A percentile compares a stretch with the other conserved stretches of the same genome.
Evolutionary conservation across 2,113 vertebrate genomes (phyloP).

Genomic region (Patagioenas fasciata): DNA sequence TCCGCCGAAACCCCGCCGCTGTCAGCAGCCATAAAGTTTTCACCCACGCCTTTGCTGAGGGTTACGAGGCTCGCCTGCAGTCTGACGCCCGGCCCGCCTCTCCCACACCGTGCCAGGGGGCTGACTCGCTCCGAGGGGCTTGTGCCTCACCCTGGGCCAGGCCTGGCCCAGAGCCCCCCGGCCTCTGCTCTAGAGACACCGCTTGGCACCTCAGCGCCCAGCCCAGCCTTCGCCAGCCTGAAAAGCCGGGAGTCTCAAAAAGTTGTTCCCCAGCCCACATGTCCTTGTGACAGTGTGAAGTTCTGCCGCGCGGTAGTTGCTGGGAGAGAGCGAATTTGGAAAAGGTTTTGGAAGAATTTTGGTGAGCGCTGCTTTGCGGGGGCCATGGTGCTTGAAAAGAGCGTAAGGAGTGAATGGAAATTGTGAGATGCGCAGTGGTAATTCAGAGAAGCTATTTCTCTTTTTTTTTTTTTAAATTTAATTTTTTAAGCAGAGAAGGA

Average conservation of each 20-base stretch:
- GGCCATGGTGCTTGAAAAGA: constrained; percentile 58
- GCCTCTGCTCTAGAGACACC: neutral
- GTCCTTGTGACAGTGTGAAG: constrained; percentile 36
- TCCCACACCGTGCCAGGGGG: neutral
- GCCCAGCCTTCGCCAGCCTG: constrained; percentile 51
- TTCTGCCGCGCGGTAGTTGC: fast-evolving
- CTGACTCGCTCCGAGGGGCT: neutral
- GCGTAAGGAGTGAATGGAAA: constrained; percentile 63
- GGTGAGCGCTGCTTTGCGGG: constrained; percentile 61
- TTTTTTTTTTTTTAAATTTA: constrained; percentile 34
- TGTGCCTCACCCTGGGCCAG: fast-evolving
- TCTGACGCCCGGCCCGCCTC: neutral
- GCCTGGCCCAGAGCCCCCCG: neutral
- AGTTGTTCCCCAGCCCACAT: constrained; percentile 40
- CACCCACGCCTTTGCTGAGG: neutral
- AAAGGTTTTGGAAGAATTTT: constrained; percentile 63
- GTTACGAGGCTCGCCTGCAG: neutral
- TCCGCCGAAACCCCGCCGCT: neutral
- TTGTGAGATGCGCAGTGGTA: constrained; percentile 55
- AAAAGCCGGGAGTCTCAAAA: constrained; percentile 4
- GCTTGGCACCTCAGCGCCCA: constrained; percentile 4
- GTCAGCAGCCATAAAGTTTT: neutral
- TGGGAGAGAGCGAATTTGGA: constrained; percentile 38
- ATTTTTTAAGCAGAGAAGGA: neutral
- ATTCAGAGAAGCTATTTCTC: constrained; percentile 48